Evolutionary conservation across 1,140 invertebrate species (phyloP), one percentile per base, ranked within the genome.

Genomic region (Drosophila insularis): DNA sequence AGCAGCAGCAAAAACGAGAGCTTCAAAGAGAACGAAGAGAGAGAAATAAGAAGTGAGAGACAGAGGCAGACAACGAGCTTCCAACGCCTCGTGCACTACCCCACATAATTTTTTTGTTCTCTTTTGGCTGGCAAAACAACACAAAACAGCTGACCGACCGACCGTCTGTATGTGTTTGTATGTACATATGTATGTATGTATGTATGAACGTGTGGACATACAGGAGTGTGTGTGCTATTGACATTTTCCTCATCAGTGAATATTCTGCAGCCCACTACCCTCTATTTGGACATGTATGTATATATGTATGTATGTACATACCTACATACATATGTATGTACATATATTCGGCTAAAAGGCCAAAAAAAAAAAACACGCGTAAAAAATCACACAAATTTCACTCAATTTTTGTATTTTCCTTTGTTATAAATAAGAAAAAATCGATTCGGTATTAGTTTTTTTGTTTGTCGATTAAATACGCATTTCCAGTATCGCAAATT

Each of bases 81-180:
- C 43, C 43, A 32, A 23, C 54, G 61, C 43, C 39, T 46, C 19
- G 14, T 19, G 43, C 39, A 72, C 53, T 39, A 43, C 43, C 43
- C 59, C 19, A 39, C 70, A 77, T 64, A 27, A 5, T 27, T 64
- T 66, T 66, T 50, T 50, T 40, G 53, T 63, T 69, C 58, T 65
- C 63, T 59, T 63, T 75, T 72, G 56, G 56, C 32, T 75, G 69
- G 60, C 73, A 76, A 64, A 72, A 84, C 80, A 82, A 82, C 80
- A 82, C 76, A 82, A 82, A 82, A 82, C 80, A 82, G 80, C 80
- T 82, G 80, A 82, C 77, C 67, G 80, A 82, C 77, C 67, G 70
- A 63, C 46, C 53, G 40, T 37, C 14, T 50, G 61, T 63, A 23
- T 59, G 46, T 77, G 17, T 53, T 56, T 50, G 35, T 43, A 32